Evolutionary conservation across 2,888 invertebrate species (phyloP).

Genomic region (Dorcus parallelipipedus): DNA sequence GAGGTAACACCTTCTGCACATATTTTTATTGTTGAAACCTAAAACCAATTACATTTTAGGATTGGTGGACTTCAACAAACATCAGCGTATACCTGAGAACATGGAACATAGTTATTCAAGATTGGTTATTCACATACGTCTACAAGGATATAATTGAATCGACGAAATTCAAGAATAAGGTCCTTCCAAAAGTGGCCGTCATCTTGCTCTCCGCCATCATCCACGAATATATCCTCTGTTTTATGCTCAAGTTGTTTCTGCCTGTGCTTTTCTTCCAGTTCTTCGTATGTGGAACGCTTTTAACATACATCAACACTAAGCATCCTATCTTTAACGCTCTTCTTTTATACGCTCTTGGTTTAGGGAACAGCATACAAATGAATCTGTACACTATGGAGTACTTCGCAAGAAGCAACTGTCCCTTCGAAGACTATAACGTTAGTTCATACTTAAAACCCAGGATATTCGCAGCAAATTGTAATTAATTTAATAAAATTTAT

Average conservation of each 20-base stretch:
- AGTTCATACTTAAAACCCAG: slow-evolving; percentile 53
- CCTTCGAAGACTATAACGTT: slow-evolving; percentile 47
- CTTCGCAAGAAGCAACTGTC: slow-evolving; percentile 76
- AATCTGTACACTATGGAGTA: slow-evolving; percentile 83
- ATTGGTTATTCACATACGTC: slow-evolving; percentile 89
- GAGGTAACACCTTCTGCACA: no score
- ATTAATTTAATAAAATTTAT: slow-evolving; percentile 4
- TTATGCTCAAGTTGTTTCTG: slow-evolving; percentile 81
- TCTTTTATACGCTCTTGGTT: slow-evolving; percentile 75
- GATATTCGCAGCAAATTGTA: slow-evolving; percentile 45
- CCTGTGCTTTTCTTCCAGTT: slow-evolving; percentile 82
- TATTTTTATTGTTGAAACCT: not conserved
- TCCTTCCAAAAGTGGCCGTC: slow-evolving; percentile 60
- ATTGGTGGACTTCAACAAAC: slow-evolving; percentile 92
- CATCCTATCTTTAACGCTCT: slow-evolving; percentile 67
- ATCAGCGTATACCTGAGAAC: slow-evolving; percentile 83
- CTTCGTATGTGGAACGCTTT: slow-evolving; percentile 61
- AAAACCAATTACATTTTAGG: slow-evolving; percentile 52
- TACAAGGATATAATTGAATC: slow-evolving; percentile 66
- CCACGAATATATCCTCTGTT: slow-evolving; percentile 82
- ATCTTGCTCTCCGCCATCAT: slow-evolving; percentile 80
- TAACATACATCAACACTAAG: slow-evolving; percentile 54
- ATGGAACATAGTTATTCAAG: slow-evolving; percentile 94
- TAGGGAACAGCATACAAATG: slow-evolving; percentile 74
- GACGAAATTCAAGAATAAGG: slow-evolving; percentile 48